These are phyloP conservation scores for Muntiacus reevesi DNA, from an alignment of 2,113 vertebrate species.

Conservation along the genomic window DNA sequence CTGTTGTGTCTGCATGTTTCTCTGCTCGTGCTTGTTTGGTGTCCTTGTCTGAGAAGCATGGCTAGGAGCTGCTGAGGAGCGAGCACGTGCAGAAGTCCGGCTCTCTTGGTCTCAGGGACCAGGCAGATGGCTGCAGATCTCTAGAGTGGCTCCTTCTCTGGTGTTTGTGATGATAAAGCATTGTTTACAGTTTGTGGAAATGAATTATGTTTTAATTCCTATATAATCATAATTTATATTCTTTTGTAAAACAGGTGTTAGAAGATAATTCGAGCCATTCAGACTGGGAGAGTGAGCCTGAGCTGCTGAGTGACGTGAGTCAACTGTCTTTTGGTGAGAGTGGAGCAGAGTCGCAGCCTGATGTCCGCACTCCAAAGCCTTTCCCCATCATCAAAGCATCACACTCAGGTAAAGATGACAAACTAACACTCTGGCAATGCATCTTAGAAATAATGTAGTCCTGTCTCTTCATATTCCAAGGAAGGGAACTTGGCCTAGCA, in stretches of 20 bases:
- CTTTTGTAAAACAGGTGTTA: slow-evolving; percentile 58
- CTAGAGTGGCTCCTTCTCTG: background rate
- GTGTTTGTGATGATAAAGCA: background rate
- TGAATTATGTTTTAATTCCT: background rate
- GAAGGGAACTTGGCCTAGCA: background rate
- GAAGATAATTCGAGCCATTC: slow-evolving; percentile 62
- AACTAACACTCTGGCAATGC: background rate
- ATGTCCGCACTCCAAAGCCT: slow-evolving; percentile 51
- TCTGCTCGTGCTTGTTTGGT: rapidly evolving
- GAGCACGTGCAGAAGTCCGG: background rate
- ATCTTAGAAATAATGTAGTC: background rate
- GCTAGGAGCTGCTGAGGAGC: background rate
- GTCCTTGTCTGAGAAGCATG: background rate
- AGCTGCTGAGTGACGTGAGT: slow-evolving; percentile 44
- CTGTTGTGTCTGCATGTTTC: background rate
- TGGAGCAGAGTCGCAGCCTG: slow-evolving; percentile 68
- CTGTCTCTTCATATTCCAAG: background rate
- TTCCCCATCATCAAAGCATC: slow-evolving; percentile 59
- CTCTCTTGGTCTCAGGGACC: background rate
- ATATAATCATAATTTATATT: background rate
- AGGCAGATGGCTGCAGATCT: background rate
- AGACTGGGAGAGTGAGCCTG: slow-evolving; percentile 74
- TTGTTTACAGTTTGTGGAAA: background rate
- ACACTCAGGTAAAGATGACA: slow-evolving; percentile 75
- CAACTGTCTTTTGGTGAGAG: slow-evolving; percentile 68